Evolutionary conservation across 2,888 invertebrate genomes (phyloP), one percentile per base, ranked within the genome.

Genomic region (Elaeidobius kamerunicus): DNA sequence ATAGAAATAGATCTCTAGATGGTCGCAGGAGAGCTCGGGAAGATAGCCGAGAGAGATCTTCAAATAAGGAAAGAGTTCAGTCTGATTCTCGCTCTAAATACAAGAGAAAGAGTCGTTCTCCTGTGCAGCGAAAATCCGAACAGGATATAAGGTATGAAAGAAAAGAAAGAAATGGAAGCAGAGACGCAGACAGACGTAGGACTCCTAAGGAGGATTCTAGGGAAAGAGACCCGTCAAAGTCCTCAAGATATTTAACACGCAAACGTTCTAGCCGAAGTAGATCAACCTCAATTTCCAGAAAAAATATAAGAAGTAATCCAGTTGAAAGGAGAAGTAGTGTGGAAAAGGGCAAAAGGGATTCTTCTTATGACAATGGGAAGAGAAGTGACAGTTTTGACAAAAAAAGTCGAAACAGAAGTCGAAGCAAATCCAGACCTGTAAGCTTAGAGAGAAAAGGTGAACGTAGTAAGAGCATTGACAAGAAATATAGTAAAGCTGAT

Each of bases 81-180:
- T 58, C 61, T n/a, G 56, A 42, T 61, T 61, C 54, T 54, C 50
- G 61, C 20, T 67, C 70, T 53, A 60, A 63, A 54, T 60, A 49
- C n/a, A 34, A 14, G 43, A 19, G 28, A 11, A 51, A 34, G 42
- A 36, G 38, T 52, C 52, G 18, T 2, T 48, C 32, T 40, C 56
- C 46, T 12, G 7, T 15, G 5, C 12, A 40, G 30, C 11, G 41
- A 57, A 48, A 57, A 53, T 14, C n/a, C 9, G 38, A 34, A 15
- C 4, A 9, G 9, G 27, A 36, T 34, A 47, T 7, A 15, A 47
- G 19, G 14, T 35, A 23, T 11, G 34, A 45, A 7, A 35, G 28
- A 16, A 42, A 27, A 30, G 47, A 47, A 28, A 20, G 27, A 9
- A 39, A 34, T 12, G 27, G 34, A 35, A 46, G 46, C 14, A 49